A percentile compares a stretch with the other conserved stretches of the same genome.
Conservation (phyloP, 2,113 vertebrate genomes). For the Mellivora capensis region DNA sequence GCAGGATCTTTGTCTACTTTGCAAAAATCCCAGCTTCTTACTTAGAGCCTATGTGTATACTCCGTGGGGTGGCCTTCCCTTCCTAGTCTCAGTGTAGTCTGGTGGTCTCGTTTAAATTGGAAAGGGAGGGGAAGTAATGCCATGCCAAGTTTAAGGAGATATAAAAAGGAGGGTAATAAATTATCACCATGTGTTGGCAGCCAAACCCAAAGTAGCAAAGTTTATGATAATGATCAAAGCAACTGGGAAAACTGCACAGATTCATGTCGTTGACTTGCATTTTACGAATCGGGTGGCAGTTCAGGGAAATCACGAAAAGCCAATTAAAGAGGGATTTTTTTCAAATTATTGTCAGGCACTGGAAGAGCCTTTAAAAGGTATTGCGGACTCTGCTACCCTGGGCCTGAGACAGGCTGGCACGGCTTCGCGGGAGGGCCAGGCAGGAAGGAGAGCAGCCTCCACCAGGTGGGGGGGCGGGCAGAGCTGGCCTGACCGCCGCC, state of each 20-base stretch:
- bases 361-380: not conserved
- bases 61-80: not conserved
- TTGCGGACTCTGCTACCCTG: not conserved
- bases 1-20: too few species aligned
- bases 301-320: not conserved
- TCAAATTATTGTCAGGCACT: not conserved
- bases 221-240: not conserved
- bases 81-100: not conserved
- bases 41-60: not conserved
- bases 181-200: not conserved
- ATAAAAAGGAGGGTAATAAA: not conserved
- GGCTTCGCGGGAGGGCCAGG: fast-evolving
- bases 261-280: fast-evolving
- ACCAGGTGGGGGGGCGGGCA: fast-evolving
- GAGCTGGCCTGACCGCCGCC: not conserved
- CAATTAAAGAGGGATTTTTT: not conserved
- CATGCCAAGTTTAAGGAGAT: not conserved
- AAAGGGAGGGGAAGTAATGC: not conserved
- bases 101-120: not conserved
- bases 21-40: not conserved
- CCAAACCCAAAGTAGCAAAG: not conserved
- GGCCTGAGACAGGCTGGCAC: fast-evolving
- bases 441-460: not conserved
- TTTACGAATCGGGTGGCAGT: not conserved
- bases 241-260: fast-evolving